These are phyloP conservation scores for Sipunculus nudus DNA, from an alignment of 2,888 invertebrate species.

Conservation along the genomic window DNA sequence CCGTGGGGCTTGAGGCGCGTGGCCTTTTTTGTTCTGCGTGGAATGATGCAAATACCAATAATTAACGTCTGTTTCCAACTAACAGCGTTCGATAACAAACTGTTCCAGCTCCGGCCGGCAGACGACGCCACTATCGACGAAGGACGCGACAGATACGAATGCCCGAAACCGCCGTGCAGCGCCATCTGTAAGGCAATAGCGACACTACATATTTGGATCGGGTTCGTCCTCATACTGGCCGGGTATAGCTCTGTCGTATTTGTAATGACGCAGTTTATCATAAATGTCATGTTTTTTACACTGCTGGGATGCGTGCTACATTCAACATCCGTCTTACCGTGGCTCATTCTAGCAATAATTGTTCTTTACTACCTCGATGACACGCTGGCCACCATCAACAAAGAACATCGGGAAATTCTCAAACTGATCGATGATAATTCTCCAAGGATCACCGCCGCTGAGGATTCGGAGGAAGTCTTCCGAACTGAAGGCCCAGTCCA, in stretches of 20 bases:
- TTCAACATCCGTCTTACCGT: conserved; percentile 35
- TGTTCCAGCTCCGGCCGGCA: conserved; percentile 20
- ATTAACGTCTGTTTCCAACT: conserved; percentile 35
- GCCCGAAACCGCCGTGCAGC: conserved; percentile 6
- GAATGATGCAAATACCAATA: conserved; percentile 33
- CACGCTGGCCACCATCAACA: conserved; percentile 33
- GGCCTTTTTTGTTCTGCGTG: conserved; percentile 16
- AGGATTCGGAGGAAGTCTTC: conserved; percentile 33
- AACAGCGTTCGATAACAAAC: conserved; percentile 22
- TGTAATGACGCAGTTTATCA: conserved; percentile 32
- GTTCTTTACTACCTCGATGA: conserved; percentile 37
- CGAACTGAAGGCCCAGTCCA: conserved; percentile 27
- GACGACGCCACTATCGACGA: background rate
- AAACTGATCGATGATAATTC: conserved; percentile 45
- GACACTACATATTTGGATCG: conserved; percentile 32
- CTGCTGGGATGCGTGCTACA: conserved; percentile 31
- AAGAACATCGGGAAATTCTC: conserved; percentile 30
- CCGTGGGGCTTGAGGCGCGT: conserved; percentile 36
- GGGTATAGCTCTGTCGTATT: conserved; percentile 39
- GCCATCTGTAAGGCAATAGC: conserved; percentile 17
- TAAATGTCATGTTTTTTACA: conserved; percentile 38
- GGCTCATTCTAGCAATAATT: conserved; percentile 25
- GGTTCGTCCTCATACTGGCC: conserved; percentile 32
- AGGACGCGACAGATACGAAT: conserved; percentile 4
- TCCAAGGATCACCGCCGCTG: conserved; percentile 41